Percentiles rank a stretch among this genome's conserved stretches.
Evolutionary conservation across 2,888 invertebrate genomes (phyloP).

Genomic region (Steromphala cineraria): DNA sequence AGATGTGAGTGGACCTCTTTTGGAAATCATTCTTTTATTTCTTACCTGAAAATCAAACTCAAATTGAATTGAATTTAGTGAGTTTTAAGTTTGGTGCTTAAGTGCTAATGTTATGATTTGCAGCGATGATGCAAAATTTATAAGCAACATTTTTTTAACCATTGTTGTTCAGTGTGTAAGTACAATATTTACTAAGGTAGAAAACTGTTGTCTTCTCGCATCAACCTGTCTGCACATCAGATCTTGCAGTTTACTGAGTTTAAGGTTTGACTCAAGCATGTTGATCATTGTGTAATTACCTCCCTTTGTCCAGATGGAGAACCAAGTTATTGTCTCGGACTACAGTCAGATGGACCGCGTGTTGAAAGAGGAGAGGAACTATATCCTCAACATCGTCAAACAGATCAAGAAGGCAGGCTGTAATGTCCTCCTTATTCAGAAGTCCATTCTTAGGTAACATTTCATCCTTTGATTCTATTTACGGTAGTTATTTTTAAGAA

Average conservation of each 20-base stretch:
- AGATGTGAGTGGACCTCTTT: conserved; percentile 78
- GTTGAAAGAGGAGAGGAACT: conserved; percentile 96
- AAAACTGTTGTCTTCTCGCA: not conserved
- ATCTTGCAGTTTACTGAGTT: not conserved
- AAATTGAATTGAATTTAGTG: too few species aligned
- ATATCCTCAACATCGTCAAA: conserved; percentile 98
- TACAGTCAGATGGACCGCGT: conserved; percentile 99
- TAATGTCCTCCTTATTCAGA: conserved; percentile 95
- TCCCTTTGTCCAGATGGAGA: conserved; percentile 74
- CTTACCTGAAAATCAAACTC: too few species aligned
- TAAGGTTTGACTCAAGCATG: not conserved
- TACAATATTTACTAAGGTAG: too few species aligned
- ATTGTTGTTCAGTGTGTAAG: too few species aligned
- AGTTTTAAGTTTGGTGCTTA: too few species aligned
- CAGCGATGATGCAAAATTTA: too few species aligned
- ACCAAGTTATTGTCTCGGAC: conserved; percentile 89
- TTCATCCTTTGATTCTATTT: too few species aligned
- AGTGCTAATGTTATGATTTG: too few species aligned
- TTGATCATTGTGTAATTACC: not conserved
- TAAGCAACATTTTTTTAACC: too few species aligned
- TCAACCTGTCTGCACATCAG: not conserved
- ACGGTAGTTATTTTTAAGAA: too few species aligned
- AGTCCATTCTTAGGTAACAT: conserved; percentile 84
- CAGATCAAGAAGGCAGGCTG: conserved; percentile 99
- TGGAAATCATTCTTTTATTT: too few species aligned